phyloP scores from a whole-genome alignment of 1,140 invertebrate species.

The Drosophila sturtevanti region DNA sequence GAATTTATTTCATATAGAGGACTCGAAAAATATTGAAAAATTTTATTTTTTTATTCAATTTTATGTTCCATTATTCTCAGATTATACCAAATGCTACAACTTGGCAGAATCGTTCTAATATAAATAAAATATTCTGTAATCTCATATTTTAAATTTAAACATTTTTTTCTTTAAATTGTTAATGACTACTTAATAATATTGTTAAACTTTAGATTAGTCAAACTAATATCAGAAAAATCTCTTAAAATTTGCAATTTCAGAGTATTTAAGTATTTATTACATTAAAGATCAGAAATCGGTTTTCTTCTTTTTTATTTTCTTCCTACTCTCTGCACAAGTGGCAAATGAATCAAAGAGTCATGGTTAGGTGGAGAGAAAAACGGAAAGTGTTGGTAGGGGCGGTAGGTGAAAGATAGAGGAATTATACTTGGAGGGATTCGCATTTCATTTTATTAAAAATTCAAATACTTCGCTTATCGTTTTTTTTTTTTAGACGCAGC shows the following conservation, averaged over 20 bases:
- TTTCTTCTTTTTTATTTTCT: constrained; percentile 3
- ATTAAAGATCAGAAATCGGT: neutral
- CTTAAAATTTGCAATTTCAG: neutral
- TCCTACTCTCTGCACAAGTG: constrained; percentile 41
- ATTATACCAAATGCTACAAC: no score
- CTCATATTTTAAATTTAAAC: no score
- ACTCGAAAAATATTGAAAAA: no score
- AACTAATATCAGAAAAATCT: no score
- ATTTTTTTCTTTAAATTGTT: no score
- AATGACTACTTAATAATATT: no score
- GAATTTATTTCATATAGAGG: no score
- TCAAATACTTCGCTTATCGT: constrained; percentile 79
- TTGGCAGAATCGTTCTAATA: no score
- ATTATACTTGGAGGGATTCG: constrained; percentile 53
- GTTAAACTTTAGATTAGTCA: no score
- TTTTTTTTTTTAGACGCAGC: constrained; percentile 58
- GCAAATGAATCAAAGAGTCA: constrained; percentile 46
- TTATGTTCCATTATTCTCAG: no score
- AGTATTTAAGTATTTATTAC: neutral
- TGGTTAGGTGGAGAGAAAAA: neutral
- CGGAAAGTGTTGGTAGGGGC: neutral
- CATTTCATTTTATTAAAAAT: constrained; percentile 81
- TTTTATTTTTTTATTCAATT: no score
- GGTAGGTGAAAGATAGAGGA: constrained; percentile 8
- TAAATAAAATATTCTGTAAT: no score